These are phyloP conservation scores for Mus caroli DNA, from an alignment of 2,797 vertebrate genomes.

Conservation along the genomic window DNA sequence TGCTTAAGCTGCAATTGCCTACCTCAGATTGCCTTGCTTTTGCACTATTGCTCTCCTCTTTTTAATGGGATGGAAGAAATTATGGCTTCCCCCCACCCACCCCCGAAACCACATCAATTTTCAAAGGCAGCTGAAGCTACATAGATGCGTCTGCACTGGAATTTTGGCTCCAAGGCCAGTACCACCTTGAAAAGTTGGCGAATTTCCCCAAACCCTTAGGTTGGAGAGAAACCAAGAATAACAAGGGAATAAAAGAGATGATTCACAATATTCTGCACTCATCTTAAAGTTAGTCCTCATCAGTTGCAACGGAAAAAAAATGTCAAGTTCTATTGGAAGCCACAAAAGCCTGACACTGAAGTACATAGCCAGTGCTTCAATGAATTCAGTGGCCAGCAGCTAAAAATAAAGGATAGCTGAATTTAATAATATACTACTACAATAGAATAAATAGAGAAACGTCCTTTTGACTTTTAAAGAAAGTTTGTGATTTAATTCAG, in stretches of 20 bases:
- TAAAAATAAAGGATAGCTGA: slow-evolving; percentile 41
- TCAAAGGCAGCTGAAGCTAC: slow-evolving; percentile 74
- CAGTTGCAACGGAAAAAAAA: slow-evolving; percentile 70
- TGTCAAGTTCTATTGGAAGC: slow-evolving; percentile 59
- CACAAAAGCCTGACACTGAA: slow-evolving; percentile 17
- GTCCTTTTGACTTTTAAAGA: slow-evolving; percentile 37
- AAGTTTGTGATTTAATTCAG: neutral
- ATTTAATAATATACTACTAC: neutral
- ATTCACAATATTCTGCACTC: slow-evolving; percentile 73
- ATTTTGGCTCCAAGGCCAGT: slow-evolving; percentile 78
- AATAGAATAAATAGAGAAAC: neutral
- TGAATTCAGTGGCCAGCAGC: slow-evolving; percentile 31
- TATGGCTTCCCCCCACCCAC: neutral
- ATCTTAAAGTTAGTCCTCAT: slow-evolving; percentile 63
- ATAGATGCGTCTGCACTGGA: slow-evolving; percentile 76
- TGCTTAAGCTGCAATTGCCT: slow-evolving; percentile 22
- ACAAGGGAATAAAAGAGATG: slow-evolving; percentile 73
- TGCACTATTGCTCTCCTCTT: slow-evolving; percentile 59
- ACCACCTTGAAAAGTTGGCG: slow-evolving; percentile 82
- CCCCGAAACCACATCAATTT: slow-evolving; percentile 74
- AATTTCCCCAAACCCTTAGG: slow-evolving; percentile 77
- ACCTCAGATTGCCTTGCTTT: slow-evolving; percentile 27
- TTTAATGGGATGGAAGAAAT: slow-evolving; percentile 75
- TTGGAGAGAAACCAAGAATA: slow-evolving; percentile 78
- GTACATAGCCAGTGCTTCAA: slow-evolving; percentile 6